Conservation (phyloP, 2,113 vertebrate genomes). For the Nycticryphes semicollaris region DNA sequence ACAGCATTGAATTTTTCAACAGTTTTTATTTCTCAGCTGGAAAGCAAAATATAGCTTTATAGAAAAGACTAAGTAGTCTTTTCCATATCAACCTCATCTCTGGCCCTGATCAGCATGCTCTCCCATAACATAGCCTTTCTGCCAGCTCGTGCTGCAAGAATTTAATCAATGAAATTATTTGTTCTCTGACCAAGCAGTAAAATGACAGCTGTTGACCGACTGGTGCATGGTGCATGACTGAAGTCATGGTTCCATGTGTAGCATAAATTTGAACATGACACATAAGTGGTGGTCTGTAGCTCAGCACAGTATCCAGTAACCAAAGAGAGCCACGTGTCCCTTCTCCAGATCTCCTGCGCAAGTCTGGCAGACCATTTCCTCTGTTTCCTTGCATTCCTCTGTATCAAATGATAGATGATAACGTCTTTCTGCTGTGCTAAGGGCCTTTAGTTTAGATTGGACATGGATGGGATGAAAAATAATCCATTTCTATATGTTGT, state of each 20-base stretch:
- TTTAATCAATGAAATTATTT: not conserved
- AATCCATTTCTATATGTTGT: not conserved
- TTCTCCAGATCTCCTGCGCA: not conserved
- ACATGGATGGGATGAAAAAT: not conserved
- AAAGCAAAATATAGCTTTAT: not conserved
- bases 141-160: not conserved
- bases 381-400: not conserved
- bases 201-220: not conserved
- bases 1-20: not conserved
- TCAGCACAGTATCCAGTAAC: not conserved
- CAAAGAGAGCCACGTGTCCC: not conserved
- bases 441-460: not conserved
- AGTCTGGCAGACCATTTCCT: not conserved
- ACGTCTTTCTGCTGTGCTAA: not conserved
- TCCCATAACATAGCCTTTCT: not conserved
- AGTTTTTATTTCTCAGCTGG: not conserved
- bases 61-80: not conserved
- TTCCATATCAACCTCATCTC: not conserved
- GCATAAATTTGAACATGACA: rapidly evolving
- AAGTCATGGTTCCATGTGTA: rapidly evolving
- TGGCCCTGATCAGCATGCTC: rapidly evolving
- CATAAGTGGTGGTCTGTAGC: rapidly evolving
- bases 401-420: not conserved
- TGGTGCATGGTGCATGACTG: rapidly evolving
- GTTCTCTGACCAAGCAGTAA: not conserved